These are phyloP conservation scores for Lumbricus terrestris DNA, from an alignment of 2,888 invertebrate species.

Conservation along the genomic window DNA sequence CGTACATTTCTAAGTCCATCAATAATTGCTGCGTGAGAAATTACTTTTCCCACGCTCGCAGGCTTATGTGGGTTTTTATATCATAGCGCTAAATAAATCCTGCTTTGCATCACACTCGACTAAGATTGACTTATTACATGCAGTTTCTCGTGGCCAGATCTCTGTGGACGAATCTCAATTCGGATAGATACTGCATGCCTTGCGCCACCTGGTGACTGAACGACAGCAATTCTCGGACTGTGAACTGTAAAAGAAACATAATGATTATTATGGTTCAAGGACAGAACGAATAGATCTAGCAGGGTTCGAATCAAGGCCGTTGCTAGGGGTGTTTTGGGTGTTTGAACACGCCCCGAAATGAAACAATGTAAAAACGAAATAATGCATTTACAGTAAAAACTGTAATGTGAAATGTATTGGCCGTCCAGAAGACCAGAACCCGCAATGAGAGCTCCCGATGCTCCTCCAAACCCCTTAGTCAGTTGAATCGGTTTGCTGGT, in stretches of 20 bases:
- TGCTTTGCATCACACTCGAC: neutral
- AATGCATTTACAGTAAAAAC: too few relatives aligned
- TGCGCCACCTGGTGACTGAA: constrained; percentile 25
- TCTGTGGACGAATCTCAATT: constrained; percentile 27
- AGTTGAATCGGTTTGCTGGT: too few relatives aligned
- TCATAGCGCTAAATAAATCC: neutral
- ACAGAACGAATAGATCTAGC: neutral
- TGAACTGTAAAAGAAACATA: neutral
- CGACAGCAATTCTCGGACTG: constrained; percentile 11
- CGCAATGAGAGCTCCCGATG: too few relatives aligned
- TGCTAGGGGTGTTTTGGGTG: too few relatives aligned
- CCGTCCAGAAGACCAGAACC: too few relatives aligned
- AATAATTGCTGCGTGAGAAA: neutral
- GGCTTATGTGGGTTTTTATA: neutral
- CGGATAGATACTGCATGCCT: constrained; percentile 31
- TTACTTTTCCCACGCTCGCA: neutral
- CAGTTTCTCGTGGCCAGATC: constrained; percentile 32
- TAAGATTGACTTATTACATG: constrained; percentile 27
- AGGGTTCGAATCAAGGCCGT: too few relatives aligned
- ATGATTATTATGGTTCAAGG: too few relatives aligned
- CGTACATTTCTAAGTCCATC: neutral
- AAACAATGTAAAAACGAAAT: too few relatives aligned
- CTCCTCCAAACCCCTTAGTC: too few relatives aligned
- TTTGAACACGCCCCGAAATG: too few relatives aligned
- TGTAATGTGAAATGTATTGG: too few relatives aligned